Base-by-base conservation (phyloP, 92 coral and sea anemone species). In the Pocillopora grandis region DNA sequence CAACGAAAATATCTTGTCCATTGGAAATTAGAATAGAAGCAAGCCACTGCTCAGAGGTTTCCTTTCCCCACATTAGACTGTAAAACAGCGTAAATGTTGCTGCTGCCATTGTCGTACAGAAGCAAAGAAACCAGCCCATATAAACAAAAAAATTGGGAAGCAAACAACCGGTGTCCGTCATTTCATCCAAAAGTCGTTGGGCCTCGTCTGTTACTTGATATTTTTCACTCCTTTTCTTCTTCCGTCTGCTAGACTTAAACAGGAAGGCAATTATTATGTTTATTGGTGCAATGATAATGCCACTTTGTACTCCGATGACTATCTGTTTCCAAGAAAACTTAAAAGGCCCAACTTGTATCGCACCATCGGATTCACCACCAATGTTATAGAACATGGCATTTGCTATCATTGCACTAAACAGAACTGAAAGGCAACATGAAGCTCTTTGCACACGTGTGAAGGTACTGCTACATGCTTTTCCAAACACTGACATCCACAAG, bases 131-230 rank as follows among this genome's bases (percentile, higher is more conserved):
- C 91, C 89, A 92, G 8, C 92, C 95, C 18, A 92, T 11, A 80
- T 92, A 92, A 10, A 84, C 77, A 61, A 86, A 91, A 66, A 88
- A 88, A 57, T 92, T 93, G 21, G 97, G 95, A 5, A 93, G 67
- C 15, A 69, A 71, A 15, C 83, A 82, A 15, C 65, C 79, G 10
- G 79, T 62, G 5, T 59, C 21, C 5, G 60, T 64, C 31, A 60
- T 60, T 75, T 72, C 12, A 21, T 56, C 64, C 37, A 36, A 59
- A 31, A 84, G 81, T 6, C 33, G 75, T 56, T 18, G 48, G 15
- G 67, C 65, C 8, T 52, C 33, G 37, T 66, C 57, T 5, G 18
- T 12, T 48, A 48, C 63, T 61, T 42, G 21, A 19, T 82, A 72
- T 11, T 72, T 60, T 6, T 72, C 79, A 8, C 42, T 48, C 14